Evolutionary conservation across 1,140 invertebrate genomes (phyloP).

Genomic region (Ruditapes philippinarum): DNA sequence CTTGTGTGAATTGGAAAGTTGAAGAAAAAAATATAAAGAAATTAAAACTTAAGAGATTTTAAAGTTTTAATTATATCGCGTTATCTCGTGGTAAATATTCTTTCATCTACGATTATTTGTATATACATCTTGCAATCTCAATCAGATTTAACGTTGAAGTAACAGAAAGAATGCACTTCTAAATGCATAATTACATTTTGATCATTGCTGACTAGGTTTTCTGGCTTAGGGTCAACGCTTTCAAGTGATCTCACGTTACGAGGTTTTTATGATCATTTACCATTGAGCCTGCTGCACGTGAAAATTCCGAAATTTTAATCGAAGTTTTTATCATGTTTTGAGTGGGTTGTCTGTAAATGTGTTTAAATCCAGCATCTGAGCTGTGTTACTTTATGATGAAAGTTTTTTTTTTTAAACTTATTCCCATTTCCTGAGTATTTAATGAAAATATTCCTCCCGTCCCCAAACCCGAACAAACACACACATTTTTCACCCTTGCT

Average conservation of each 20-base stretch:
- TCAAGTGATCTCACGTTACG: constrained; percentile 1
- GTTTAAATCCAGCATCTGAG: neutral
- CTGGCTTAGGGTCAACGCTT: constrained; percentile 4
- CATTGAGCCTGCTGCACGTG: neutral
- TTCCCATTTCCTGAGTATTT: too few species aligned
- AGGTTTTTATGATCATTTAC: neutral
- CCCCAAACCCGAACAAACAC: too few species aligned
- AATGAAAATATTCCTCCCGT: too few species aligned
- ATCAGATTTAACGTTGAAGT: constrained; percentile 2
- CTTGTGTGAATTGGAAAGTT: too few species aligned
- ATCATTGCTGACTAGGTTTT: neutral
- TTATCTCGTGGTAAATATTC: constrained; percentile 7
- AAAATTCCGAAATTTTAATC: constrained; percentile 10
- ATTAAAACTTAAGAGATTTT: too few species aligned
- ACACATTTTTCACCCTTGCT: too few species aligned
- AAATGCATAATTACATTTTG: constrained; percentile 35
- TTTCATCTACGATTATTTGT: neutral
- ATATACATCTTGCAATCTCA: constrained; percentile 4
- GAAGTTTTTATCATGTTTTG: neutral
- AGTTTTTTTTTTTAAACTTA: too few species aligned
- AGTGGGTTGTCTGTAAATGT: constrained; percentile 6
- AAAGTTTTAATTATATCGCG: neutral
- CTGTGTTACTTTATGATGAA: neutral
- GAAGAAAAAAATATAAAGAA: too few species aligned
- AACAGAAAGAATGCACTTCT: neutral